phyloP scores from a whole-genome alignment of 2,113 vertebrate species.

The Hippocampus barbouri region DNA sequence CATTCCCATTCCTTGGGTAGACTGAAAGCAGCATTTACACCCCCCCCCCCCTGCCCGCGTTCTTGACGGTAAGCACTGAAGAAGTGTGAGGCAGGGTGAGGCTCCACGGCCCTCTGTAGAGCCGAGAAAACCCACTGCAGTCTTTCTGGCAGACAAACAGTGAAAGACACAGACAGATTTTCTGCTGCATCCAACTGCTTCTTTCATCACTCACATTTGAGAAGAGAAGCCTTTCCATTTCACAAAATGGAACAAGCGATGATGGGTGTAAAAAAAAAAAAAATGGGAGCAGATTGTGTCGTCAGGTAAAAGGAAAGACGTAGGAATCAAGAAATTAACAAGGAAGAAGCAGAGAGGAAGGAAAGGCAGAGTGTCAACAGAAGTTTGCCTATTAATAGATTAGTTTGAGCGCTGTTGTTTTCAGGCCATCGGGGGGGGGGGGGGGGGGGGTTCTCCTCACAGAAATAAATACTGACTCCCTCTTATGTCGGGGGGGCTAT shows the following conservation, averaged over 20 bases:
- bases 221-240: not conserved
- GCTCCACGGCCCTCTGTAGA: not conserved
- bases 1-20: conserved; percentile 43
- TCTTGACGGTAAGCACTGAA: not conserved
- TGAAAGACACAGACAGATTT: not conserved
- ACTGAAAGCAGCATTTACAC: conserved; percentile 31
- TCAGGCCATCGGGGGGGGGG: conserved; percentile 40
- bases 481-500: conserved; percentile 10
- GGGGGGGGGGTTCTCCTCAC: conserved; percentile 24
- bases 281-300: not conserved
- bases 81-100: conserved; percentile 22
- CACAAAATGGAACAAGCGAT: not conserved
- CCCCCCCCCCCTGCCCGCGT: too few relatives aligned
- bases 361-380: conserved; percentile 26
- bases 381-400: conserved; percentile 44
- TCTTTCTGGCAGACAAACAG: not conserved
- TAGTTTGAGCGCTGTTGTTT: conserved; percentile 27
- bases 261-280: not conserved
- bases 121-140: not conserved
- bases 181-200: conserved; percentile 7
- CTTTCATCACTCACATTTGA: conserved; percentile 5
- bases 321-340: not conserved
- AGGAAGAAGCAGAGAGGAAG: not conserved
- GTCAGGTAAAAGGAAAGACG: not conserved
- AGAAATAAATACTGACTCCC: conserved; percentile 13